Base-by-base conservation (phyloP, 2,113 vertebrate genomes). In the Petroica traversi region DNA sequence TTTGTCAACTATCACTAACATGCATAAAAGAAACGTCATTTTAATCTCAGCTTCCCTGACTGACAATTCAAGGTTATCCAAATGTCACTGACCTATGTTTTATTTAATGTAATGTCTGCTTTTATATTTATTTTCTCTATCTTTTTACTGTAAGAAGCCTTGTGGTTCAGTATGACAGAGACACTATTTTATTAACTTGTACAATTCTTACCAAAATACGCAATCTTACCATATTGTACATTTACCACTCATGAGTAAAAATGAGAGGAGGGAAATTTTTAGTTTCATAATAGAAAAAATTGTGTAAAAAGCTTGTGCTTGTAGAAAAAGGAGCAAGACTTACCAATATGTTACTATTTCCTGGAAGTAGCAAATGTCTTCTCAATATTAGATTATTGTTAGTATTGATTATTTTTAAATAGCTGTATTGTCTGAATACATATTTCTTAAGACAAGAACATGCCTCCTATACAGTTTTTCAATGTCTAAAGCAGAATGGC, bases 1-100 rank as follows among this genome's bases (percentile, higher is more conserved):
- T 77, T 9, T 7, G 6, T 49, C 1, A 0, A 3, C 15, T 18
- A 24, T 12, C 7, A 15, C 11, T 67, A 62, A 71, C 3, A 8
- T 8, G 1, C 19, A 22, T 51, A 62, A 31, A 5, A 71, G n/a
- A 82, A 85, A 57, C 28, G 8, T 54, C 3, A 23, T 77, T 88
- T 78, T 41, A 51, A 24, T 33, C 9, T 34, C 14, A 72, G 4
- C 19, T 79, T 67, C 49, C 33, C 46, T 83, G 52, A 24, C 7
- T 1, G 2, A 54, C 13, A 54, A 19, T 54, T 74, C 25, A 68
- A 57, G 24, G 26, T 51, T 7, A 29, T 62, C 58, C 11, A 88
- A 40, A 54, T 29, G 9, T n/a, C 23, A 71, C 24, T 75, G 55
- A 69, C 14, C 8, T 38, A 43, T 41, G 5, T 54, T 46, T 91